These are phyloP conservation scores for Tanytarsus gracilentus DNA, from an alignment of 2,888 invertebrate species.

Conservation along the genomic window DNA sequence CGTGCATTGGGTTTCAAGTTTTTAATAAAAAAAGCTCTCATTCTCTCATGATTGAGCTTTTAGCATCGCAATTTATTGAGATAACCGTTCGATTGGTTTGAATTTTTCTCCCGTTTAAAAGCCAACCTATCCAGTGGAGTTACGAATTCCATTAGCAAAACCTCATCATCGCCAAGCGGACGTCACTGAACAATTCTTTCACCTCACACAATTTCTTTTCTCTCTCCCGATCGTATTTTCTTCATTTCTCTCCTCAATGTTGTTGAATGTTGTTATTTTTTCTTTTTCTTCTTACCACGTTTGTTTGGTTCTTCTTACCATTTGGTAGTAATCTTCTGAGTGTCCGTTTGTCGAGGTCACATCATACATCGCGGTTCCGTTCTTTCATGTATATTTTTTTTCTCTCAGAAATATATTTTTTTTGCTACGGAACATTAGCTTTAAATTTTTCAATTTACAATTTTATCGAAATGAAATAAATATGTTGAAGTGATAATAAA, in stretches of 20 bases:
- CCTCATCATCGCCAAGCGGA: not conserved
- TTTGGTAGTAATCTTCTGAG: conserved; percentile 43
- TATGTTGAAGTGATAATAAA: no score
- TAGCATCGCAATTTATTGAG: no score
- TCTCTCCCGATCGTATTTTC: conserved; percentile 13
- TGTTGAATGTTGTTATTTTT: conserved; percentile 26
- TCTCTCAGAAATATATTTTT: not conserved
- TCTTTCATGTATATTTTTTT: conserved; percentile 22
- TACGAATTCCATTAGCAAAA: no score
- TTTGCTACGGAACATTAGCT: not conserved
- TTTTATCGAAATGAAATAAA: no score
- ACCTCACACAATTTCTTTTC: not conserved
- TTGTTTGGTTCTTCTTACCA: conserved; percentile 31
- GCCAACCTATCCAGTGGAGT: no score
- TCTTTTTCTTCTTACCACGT: conserved; percentile 12
- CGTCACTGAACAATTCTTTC: conserved; percentile 20
- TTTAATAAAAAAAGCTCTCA: not conserved
- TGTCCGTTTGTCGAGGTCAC: conserved; percentile 42
- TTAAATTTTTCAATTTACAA: not conserved
- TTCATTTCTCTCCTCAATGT: conserved; percentile 18
- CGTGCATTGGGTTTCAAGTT: not conserved
- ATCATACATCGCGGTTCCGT: conserved; percentile 28
- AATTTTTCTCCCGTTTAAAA: no score
- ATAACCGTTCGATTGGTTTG: no score
- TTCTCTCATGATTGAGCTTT: no score